Evolutionary conservation across 2,888 invertebrate species (phyloP), one percentile per base, ranked within the genome.

Genomic region (Caenorhabditis sp.): DNA sequence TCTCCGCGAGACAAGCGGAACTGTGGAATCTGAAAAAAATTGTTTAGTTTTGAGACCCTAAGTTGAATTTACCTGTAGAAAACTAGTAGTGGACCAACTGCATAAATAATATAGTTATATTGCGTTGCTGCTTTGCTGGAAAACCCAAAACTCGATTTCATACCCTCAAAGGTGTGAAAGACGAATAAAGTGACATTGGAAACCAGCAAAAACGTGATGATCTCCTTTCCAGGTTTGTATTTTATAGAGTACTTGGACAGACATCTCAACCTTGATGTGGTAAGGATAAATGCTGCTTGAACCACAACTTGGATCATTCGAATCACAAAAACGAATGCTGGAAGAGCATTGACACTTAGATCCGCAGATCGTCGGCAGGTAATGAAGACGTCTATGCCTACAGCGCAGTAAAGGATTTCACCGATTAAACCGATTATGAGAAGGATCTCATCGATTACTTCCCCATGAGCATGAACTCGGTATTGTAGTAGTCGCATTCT

Each of bases 121-220:
- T 86, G 78, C 8, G 77, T 53, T 5, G 80, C 77, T 11, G 81
- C 84, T 32, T 80, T 74, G 50, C 61, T 77, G 1, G 84, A 80
- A 13, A 86, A 84, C n/a, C 86, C 86, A 32, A 83, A 84, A 35
- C 81, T 80, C 22, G 88, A 86, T 61, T 89, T 90, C 90, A 90
- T 90, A 0, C 88, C 82, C 58, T 86, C 86, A 53, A 85, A 86
- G 11, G 83, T 86, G 65, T 85, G 83, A 68, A 91, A 90, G 32
- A 89, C 85, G 76, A 90, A 91, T 6, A 91, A 82, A 1, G 91
- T 89, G 15, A 89, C 87, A 72, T 91, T 91, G 11, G 90, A 88
- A 9, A 91, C 86, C 26, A 90, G 82, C 5, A 91, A 82, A 61
- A 91, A 91, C 0, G 91, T 91, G 60, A 91, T 90, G 37, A 89